Percentiles rank a stretch among this genome's conserved stretches.
Evolutionary conservation across 2,888 invertebrate species (phyloP).

Genomic region (Synanthedon tipuliformis): DNA sequence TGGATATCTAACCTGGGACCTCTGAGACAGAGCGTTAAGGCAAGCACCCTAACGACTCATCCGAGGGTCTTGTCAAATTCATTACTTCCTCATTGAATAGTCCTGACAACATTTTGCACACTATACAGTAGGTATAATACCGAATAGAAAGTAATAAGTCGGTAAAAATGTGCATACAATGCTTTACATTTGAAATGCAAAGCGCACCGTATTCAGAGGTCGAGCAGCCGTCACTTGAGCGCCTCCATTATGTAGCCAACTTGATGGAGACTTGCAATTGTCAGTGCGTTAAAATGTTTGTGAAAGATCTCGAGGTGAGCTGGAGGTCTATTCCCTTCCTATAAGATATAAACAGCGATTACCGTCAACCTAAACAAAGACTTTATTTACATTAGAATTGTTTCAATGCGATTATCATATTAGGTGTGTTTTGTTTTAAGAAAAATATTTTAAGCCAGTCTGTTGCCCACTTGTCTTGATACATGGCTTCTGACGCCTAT

Average conservation of each 20-base stretch:
- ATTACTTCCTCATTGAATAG: no score
- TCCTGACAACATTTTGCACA: not conserved
- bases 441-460: no score
- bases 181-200: slow-evolving; percentile 65
- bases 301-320: not conserved
- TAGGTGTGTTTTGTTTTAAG: no score
- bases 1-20: no score
- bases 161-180: slow-evolving; percentile 71
- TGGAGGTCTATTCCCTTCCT: not conserved
- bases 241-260: slow-evolving; percentile 37
- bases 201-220: slow-evolving; percentile 43
- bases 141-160: slow-evolving; percentile 58
- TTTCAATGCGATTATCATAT: not conserved
- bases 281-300: not conserved
- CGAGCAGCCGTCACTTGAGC: slow-evolving; percentile 37
- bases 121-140: slow-evolving; percentile 21
- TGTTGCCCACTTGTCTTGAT: no score
- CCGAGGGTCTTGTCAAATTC: no score
- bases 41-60: no score
- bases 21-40: no score
- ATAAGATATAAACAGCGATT: slow-evolving; percentile 1
- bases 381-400: not conserved
- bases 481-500: no score
- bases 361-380: slow-evolving; percentile 2
- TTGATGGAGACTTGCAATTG: slow-evolving; percentile 8